A percentile compares a stretch with the other conserved stretches of the same genome.
These are phyloP conservation scores for Psix sp. DNA, from an alignment of 1,140 invertebrate species.

Conservation along the genomic window DNA sequence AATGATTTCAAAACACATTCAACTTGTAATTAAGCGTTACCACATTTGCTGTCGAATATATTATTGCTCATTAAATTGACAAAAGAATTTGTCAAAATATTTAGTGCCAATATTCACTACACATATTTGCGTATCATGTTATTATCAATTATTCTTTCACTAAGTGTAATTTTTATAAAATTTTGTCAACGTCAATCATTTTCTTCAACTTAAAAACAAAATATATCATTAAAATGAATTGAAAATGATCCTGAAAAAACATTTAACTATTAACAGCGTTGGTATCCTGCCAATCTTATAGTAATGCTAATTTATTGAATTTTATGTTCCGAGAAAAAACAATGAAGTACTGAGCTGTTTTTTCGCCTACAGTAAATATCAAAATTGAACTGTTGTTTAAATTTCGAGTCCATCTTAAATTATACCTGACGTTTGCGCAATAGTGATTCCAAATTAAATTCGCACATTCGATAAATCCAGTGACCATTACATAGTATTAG, in stretches of 20 bases:
- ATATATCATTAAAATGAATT: constrained; percentile 9
- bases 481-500: constrained; percentile 23
- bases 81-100: background rate
- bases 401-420: constrained; percentile 21
- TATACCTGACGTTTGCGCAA: constrained; percentile 15
- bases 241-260: constrained; percentile 4
- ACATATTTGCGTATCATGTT: no score
- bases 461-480: constrained; percentile 28
- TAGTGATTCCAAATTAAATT: constrained; percentile 36
- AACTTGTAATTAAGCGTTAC: constrained; percentile 19
- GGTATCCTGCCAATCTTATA: constrained; percentile 52
- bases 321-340: constrained; percentile 23
- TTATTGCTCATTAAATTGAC: constrained; percentile 7
- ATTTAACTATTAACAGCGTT: constrained; percentile 6
- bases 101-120: no score
- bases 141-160: no score
- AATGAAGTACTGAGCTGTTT: constrained; percentile 29
- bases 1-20: constrained; percentile 39
- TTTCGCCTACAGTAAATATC: constrained; percentile 19
- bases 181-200: no score
- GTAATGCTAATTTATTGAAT: constrained; percentile 39
- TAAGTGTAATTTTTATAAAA: no score
- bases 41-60: constrained; percentile 1
- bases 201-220: background rate
- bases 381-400: constrained; percentile 34